Evolutionary conservation across 2,113 vertebrate species (phyloP), one percentile per base, ranked within the genome.

Genomic region (Hiodon tergisus): DNA sequence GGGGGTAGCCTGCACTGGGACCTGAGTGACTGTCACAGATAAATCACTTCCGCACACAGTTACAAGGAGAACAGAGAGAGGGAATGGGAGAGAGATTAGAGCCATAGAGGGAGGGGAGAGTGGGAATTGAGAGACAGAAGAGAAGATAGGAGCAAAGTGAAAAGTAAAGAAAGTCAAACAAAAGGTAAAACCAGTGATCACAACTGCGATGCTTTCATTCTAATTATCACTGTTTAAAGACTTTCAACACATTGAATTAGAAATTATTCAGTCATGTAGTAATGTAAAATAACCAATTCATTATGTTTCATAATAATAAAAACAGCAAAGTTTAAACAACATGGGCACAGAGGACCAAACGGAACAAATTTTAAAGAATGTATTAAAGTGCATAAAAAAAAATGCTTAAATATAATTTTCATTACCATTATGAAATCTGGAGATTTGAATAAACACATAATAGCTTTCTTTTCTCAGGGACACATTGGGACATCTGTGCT

Each of bases 21-120:
- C 85, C 82, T 81, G n/a, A 90, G 87, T 88, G 88, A 90, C 80
- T 78, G 87, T 87, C 87, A 92, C 89, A 92, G 89, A 94, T 93
- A 91, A 95, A 95, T 93, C 91, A 94, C 85, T 87, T 82, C 1
- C 78, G 88, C 80, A 86, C 62, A 0, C 81, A 80, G 74, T 87
- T 85, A 81, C 72, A 87, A 87, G 88, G 90, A 88, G 80, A 61
- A 80, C 87, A 87, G 86, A 87, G 83, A 83, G 62, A 60, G 79
- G 69, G 80, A 4, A 72, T 69, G 72, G 78, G 84, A 83, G 69
- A 13, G 50, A 70, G 66, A 57, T 57, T 70, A 55, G 57, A 77
- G 77, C 70, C 75, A 76, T 73, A 81, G 88, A 81, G 80, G 81
- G 75, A 79, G 76, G 78, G 71, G 54, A 5, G 3, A 75, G 46